Percentiles rank a stretch among this genome's conserved stretches.
phyloP scores from a whole-genome alignment of 1,140 invertebrate species.

The Zophobas morio region DNA sequence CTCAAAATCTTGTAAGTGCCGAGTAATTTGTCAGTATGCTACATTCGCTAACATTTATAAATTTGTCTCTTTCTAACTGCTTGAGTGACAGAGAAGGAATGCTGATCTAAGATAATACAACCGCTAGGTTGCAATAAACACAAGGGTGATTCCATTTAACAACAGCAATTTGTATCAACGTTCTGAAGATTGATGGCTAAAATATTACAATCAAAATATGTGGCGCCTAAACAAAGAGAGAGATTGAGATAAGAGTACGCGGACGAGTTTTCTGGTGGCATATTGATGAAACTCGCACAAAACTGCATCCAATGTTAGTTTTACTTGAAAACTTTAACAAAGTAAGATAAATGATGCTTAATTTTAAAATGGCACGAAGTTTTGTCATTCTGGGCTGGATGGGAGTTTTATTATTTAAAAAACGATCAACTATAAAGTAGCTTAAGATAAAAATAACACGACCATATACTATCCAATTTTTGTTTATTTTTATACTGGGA shows the following conservation, averaged over 20 bases:
- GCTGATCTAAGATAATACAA: constrained; percentile 30
- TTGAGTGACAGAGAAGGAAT: constrained; percentile 10
- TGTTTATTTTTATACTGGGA: too few relatives aligned
- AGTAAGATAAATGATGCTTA: not conserved
- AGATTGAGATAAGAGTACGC: too few relatives aligned
- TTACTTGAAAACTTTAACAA: not conserved
- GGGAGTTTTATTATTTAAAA: too few relatives aligned
- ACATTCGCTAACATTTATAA: constrained; percentile 26
- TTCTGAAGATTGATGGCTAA: constrained; percentile 1
- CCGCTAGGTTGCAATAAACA: constrained; percentile 23
- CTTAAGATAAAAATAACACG: too few relatives aligned
- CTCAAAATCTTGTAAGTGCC: constrained; percentile 22
- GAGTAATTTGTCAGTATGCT: constrained; percentile 25
- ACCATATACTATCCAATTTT: too few relatives aligned
- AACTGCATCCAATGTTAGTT: not conserved
- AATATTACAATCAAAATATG: not conserved
- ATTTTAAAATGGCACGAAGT: not conserved
- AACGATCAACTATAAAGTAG: too few relatives aligned
- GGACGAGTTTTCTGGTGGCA: not conserved
- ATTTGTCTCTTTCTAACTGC: constrained; percentile 9
- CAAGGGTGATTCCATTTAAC: constrained; percentile 20
- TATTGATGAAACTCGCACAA: not conserved
- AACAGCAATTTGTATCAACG: constrained; percentile 2
- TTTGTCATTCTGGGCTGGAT: not conserved
- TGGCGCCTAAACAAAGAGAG: not conserved